Base-by-base conservation (phyloP, 2,888 invertebrate genomes). In the Ischnus inquisitorius region DNA sequence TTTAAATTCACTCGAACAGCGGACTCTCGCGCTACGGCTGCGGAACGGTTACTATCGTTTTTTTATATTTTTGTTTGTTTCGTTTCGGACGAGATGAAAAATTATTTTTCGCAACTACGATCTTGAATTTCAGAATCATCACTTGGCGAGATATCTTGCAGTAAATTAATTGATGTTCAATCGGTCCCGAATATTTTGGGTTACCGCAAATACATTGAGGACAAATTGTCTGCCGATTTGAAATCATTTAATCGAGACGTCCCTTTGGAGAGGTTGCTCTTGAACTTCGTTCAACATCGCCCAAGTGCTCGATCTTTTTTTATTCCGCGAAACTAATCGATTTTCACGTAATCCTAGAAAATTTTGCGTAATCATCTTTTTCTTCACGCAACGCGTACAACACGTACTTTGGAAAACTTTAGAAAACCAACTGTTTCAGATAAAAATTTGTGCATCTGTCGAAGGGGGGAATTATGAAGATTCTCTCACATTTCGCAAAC, bases 1-100 rank as follows among this genome's bases (percentile, higher is more conserved):
- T 77, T 34, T 60, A 57, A 76, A 68, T 68, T 10, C 60, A 19
- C 14, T 60, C 62, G 19, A 78, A 60, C 68, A n/a, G 39, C 28
- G 46, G 43, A 77, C 25, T 60, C 60, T 60, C 22, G 4, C 41
- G n/a, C 46, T 64, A 48, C 28, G 57, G 41, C 16, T 14, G 39
- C 43, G 43, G 34, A 68, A 46, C 22, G 64, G n/a, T 69, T 68
- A 25, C 28, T 43, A 16, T 57, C 4, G 10, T 14, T 77, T 51
- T 57, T 60, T 34, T 43, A 12, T 34, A 19, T 19, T 34, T 57
- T 43, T 34, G 19, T 65, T 65, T 43, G n/a, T n/a, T n/a, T n/a
- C n/a, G n/a, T 46, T 19, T 46, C 43, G 14, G 28, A 1, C 60
- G 28, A 60, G 25, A 25, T 28, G 28, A 60, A 60, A 46, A 46